Evolutionary conservation across 2,797 vertebrate genomes (phyloP).

Genomic region (Sebastes ruberrimus): DNA sequence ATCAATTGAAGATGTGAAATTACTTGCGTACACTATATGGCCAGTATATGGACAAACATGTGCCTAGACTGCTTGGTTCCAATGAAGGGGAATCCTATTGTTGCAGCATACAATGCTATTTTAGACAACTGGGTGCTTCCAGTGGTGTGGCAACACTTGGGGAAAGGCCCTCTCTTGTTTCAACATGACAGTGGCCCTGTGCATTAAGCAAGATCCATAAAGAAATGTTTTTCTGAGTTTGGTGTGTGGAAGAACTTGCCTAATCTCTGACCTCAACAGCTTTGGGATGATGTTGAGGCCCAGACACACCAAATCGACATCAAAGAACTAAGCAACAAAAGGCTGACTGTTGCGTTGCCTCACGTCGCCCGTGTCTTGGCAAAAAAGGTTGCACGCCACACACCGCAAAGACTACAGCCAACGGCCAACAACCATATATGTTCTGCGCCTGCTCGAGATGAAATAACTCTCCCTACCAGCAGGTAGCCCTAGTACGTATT

Average conservation of each 20-base stretch:
- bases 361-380: too few relatives aligned
- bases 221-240: constrained; percentile 25
- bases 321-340: too few relatives aligned
- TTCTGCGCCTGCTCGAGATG: too few relatives aligned
- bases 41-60: background rate
- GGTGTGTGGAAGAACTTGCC: background rate
- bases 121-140: background rate
- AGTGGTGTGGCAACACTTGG: constrained; percentile 17
- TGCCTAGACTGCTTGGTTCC: background rate
- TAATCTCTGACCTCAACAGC: background rate
- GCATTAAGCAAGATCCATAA: background rate
- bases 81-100: constrained; percentile 5
- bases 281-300: background rate
- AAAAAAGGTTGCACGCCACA: too few relatives aligned
- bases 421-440: too few relatives aligned
- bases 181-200: background rate
- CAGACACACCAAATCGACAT: too few relatives aligned
- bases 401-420: too few relatives aligned
- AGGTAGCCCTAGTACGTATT: too few relatives aligned
- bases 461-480: too few relatives aligned
- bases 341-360: too few relatives aligned
- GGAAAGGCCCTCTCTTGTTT: background rate
- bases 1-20: background rate
- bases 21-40: background rate
- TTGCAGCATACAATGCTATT: background rate